Percentiles rank a stretch among this genome's conserved stretches.
These are phyloP conservation scores for Drosophila anceps DNA, from an alignment of 2,888 invertebrate species.

Conservation along the genomic window DNA sequence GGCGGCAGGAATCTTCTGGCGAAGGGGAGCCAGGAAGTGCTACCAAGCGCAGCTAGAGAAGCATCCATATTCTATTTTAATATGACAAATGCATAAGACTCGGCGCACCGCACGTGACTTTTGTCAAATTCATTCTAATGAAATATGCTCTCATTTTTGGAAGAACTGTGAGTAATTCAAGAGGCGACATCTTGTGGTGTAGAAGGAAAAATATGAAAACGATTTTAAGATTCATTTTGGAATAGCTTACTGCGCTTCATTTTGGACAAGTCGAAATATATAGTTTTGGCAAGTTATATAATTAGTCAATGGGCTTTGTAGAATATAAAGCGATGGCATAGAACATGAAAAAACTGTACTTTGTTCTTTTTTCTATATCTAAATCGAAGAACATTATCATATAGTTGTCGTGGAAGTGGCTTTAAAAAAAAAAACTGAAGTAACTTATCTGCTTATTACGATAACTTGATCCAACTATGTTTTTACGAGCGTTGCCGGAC, in stretches of 20 bases:
- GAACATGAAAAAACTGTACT: no score
- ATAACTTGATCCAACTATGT: no score
- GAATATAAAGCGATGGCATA: no score
- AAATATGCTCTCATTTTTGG: not conserved
- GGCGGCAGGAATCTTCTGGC: constrained; percentile 22
- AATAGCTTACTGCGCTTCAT: not conserved
- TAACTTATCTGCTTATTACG: no score
- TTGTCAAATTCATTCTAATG: constrained; percentile 30
- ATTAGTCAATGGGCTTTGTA: not conserved
- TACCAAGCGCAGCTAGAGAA: constrained; percentile 12
- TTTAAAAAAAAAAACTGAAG: no score
- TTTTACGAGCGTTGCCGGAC: no score
- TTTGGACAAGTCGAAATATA: not conserved
- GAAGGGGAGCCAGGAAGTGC: constrained; percentile 8
- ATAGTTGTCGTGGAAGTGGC: no score
- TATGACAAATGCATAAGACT: constrained; percentile 54
- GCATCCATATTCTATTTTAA: constrained; percentile 52
- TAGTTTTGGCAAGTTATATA: not conserved
- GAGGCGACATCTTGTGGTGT: not conserved
- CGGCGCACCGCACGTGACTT: constrained; percentile 68
- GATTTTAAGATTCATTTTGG: not conserved
- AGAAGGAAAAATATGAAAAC: not conserved
- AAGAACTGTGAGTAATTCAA: not conserved
- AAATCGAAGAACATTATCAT: no score
- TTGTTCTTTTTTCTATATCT: no score